A percentile compares a stretch with the other conserved stretches of the same genome.
phyloP scores from a whole-genome alignment of 1,140 invertebrate genomes.

The Drosophila rufa region DNA sequence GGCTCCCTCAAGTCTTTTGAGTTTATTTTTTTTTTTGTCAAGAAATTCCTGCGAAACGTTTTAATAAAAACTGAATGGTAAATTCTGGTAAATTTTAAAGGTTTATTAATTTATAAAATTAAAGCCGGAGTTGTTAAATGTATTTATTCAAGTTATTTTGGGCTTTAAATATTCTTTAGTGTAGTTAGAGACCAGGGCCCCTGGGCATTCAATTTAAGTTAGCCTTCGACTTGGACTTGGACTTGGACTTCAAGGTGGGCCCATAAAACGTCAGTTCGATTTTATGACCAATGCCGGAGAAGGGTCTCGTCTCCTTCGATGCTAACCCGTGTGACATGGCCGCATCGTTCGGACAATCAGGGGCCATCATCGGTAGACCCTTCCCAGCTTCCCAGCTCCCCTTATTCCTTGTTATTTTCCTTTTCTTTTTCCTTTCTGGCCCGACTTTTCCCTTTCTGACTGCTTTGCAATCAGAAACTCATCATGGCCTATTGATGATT shows the following conservation, averaged over 20 bases:
- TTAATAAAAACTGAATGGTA: no score
- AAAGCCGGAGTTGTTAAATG: not conserved
- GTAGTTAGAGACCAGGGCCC: not conserved
- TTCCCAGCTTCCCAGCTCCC: not conserved
- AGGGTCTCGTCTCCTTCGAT: slow-evolving; percentile 1
- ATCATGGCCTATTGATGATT: slow-evolving; percentile 83
- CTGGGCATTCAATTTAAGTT: slow-evolving; percentile 55
- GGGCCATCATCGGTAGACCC: slow-evolving; percentile 25
- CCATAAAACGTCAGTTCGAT: slow-evolving; percentile 72
- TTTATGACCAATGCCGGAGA: slow-evolving; percentile 58
- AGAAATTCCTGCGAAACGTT: not conserved
- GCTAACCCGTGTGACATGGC: slow-evolving; percentile 46
- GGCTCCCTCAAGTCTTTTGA: not conserved
- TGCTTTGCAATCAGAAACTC: slow-evolving; percentile 81
- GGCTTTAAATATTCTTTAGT: not conserved
- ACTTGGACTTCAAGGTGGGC: slow-evolving; percentile 38
- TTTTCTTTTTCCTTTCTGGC: not conserved
- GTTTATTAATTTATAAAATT: not conserved
- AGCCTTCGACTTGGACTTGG: slow-evolving; percentile 29
- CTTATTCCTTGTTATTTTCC: slow-evolving; percentile 9
- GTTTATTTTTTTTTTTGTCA: not conserved
- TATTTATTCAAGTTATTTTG: no score
- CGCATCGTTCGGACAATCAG: slow-evolving; percentile 53
- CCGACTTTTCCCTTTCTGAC: slow-evolving; percentile 35
- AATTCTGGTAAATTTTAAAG: no score